Evolutionary conservation across 1,140 invertebrate species (phyloP).

Genomic region (Dreissena polymorpha): DNA sequence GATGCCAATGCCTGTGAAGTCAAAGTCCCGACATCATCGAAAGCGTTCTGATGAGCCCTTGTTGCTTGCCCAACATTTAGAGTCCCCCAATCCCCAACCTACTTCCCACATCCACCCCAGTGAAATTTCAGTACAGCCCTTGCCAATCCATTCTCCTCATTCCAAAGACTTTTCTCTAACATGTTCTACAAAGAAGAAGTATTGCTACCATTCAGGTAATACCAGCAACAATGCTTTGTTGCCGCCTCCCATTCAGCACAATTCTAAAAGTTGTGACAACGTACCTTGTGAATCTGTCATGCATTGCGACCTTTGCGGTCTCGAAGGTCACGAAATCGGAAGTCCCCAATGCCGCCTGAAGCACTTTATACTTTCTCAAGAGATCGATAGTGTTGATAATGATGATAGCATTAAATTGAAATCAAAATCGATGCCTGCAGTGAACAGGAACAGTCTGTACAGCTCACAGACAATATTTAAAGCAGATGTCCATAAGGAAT

Average conservation of each 20-base stretch:
- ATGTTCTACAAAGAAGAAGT: slow-evolving; percentile 57
- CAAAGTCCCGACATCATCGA: slow-evolving; percentile 60
- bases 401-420: slow-evolving; percentile 50
- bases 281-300: slow-evolving; percentile 35
- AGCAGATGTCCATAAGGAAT: slow-evolving; percentile 75
- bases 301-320: slow-evolving; percentile 61
- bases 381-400: slow-evolving; percentile 43
- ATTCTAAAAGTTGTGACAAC: slow-evolving; percentile 71
- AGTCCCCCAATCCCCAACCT: slow-evolving; percentile 1
- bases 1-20: slow-evolving; percentile 53
- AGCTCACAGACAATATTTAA: slow-evolving; percentile 73
- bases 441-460: slow-evolving; percentile 60
- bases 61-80: slow-evolving; percentile 39
- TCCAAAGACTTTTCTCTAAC: slow-evolving; percentile 7
- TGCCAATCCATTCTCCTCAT: slow-evolving; percentile 40
- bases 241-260: slow-evolving; percentile 56
- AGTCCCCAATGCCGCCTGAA: slow-evolving; percentile 50
- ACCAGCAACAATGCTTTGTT: slow-evolving; percentile 66
- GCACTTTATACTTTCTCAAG: slow-evolving; percentile 45
- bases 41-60: slow-evolving; percentile 71
- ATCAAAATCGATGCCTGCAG: slow-evolving; percentile 67
- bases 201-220: slow-evolving; percentile 71
- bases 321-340: slow-evolving; percentile 46
- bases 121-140: slow-evolving; percentile 50
- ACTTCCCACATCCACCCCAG: slow-evolving; percentile 5